Percentiles rank a stretch among this genome's conserved stretches.
These are phyloP conservation scores for Hypolimnas misippus DNA, from an alignment of 2,888 invertebrate species.

Conservation along the genomic window DNA sequence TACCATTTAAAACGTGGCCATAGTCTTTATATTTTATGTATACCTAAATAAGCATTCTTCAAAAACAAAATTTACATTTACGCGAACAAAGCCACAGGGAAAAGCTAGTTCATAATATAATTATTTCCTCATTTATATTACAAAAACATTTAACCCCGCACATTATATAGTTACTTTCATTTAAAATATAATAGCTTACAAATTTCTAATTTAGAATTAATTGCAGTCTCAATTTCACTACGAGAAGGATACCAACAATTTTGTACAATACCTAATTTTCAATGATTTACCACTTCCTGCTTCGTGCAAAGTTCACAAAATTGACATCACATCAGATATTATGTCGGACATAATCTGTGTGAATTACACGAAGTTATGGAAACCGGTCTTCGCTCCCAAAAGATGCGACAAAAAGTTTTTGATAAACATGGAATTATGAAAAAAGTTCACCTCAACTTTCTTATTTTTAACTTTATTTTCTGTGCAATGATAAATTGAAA, in stretches of 20 bases:
- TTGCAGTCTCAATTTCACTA: neutral
- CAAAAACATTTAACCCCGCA: no score
- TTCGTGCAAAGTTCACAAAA: slow-evolving; percentile 29
- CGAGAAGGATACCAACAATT: neutral
- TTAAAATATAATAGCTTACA: neutral
- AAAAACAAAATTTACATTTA: no score
- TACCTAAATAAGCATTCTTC: no score
- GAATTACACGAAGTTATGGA: slow-evolving; percentile 59
- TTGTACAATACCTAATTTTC: slow-evolving; percentile 20
- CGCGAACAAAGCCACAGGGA: no score
- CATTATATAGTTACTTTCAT: no score
- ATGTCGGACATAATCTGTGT: slow-evolving; percentile 37
- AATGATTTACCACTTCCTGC: slow-evolving; percentile 31
- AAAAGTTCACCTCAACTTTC: neutral
- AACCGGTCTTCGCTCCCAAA: slow-evolving; percentile 47
- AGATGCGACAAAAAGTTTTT: slow-evolving; percentile 53
- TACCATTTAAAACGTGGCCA: no score
- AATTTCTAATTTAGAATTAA: no score
- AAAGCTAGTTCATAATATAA: no score
- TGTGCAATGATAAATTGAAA: no score
- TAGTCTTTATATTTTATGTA: no score
- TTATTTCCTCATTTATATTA: no score
- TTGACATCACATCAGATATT: slow-evolving; percentile 28
- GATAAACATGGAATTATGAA: slow-evolving; percentile 30
- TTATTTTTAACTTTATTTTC: no score